Evolutionary conservation across 37 sponge, comb jelly and placozoan species (phyloP), one percentile per base, ranked within the genome.

Genomic region (Oopsacas minuta): DNA sequence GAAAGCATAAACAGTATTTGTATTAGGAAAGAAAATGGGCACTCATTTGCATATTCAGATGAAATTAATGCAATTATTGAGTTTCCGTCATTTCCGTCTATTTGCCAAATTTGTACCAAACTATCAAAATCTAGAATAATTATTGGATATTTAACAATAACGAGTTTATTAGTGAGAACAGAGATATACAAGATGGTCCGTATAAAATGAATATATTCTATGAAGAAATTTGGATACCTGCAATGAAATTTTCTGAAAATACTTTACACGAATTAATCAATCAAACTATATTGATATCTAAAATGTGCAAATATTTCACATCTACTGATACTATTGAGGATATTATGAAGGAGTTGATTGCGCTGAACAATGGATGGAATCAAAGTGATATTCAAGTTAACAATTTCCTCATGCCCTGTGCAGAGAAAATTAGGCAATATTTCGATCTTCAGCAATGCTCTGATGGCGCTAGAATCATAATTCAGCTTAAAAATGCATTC

Each of bases 221-320:
- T 61, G 28, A 61, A 61, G 75, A 61, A 61, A n/a, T 61, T 20
- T 61, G 75, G 75, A 61, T 20, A 5, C 75, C 75, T 61, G 75
- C 75, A 25, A 10, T 20, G 28, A 34, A 61, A 3, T 61, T 61
- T n/a, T 25, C 28, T 20, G 22, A 32, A 3, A 10, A 61, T 5
- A 5, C 28, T 10, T 5, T 61, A 61, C 3, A 61, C 7, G 7
- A 25, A 20, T 61, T 61, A 32, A 61, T 20, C 28, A 10, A 12
- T 3, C 17, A 61, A 61, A 61, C 20, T 61, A 61, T 61, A 32
- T 12, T 61, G 7, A 61, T 61, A 32, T 61, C 75, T 61, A 5
- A 61, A 61, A n/a, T n/a, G 20, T 61, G 75, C 75, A n/a, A 61
- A 20, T 61, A 61, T n/a, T 61, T 61, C 75, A 12, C 22, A 20